Base-by-base conservation (phyloP, 2,888 invertebrate genomes). In the Acronicta leporina region DNA sequence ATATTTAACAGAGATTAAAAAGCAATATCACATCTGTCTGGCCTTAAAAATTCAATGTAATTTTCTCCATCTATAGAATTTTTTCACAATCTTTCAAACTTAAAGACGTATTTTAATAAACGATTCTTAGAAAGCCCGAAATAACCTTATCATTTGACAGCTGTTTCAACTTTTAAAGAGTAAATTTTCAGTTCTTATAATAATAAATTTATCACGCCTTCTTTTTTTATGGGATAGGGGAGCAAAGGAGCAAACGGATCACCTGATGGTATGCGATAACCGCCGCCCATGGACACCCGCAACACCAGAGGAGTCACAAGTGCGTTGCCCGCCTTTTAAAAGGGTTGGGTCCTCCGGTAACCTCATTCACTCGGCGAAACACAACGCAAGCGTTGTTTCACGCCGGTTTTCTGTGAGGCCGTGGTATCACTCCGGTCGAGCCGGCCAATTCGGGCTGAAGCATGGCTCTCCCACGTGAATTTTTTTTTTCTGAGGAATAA, bases 101-200 rank as follows among this genome's bases (percentile, higher is more conserved):
- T 47, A 7, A 16, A 16, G 15, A 47, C 16, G 7, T 44, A 15
- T 33, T 35, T 16, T 35, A 35, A 27, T 33, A 15, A 46, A 15
- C 16, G 13, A 44, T 44, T 20, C 16, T 33, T 11, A 43, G 20
- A 20, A 25, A 25, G 5, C 25, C n/a, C n/a, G n/a, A n/a, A 25
- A 44, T 44, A 44, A 44, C 44, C 25, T 44, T 25, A 44, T 25
- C 25, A 44, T 35, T 45, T 35, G 33, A 27, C 3, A 38, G 16
- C 8, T 27, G 9, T 14, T 20, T 33, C 8, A 9, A 38, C 8
- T 45, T 9, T n/a, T 10, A 35, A 20, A 5, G 14, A 0, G 13
- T 14, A n/a, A 43, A 43, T 10, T 16, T 20, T 44, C n/a, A 7
- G 11, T n/a, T 44, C 0, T 25, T 27, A n/a, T 38, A 6, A n/a